A percentile compares a stretch with the other conserved stretches of the same genome.
Conservation (phyloP, 2,888 invertebrate species). For the Tyria jacobaeae region DNA sequence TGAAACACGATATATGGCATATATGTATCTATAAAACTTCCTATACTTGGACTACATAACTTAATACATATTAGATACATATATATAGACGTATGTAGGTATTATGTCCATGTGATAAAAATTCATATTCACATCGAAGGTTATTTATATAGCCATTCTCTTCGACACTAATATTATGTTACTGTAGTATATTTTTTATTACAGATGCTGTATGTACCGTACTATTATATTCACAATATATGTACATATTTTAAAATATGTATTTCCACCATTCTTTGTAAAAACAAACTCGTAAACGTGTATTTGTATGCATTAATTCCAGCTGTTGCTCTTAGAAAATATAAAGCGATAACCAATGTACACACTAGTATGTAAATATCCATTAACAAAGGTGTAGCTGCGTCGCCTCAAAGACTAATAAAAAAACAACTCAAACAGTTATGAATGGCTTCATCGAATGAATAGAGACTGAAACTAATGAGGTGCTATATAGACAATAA, state of each 20-base stretch:
- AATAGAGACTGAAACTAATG: constrained; percentile 38
- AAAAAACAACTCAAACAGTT: constrained; percentile 32
- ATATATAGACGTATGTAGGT: neutral
- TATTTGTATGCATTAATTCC: neutral
- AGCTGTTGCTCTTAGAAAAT: constrained; percentile 1
- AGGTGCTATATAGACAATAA: constrained; percentile 27
- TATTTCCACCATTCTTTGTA: neutral
- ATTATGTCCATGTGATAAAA: neutral
- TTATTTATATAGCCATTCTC: constrained; percentile 1
- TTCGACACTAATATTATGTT: neutral
- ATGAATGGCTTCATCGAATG: constrained; percentile 44
- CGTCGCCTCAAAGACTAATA: constrained; percentile 24
- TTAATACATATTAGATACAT: no score
- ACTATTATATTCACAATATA: no score
- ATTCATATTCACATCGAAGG: neutral
- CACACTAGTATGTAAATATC: constrained; percentile 16
- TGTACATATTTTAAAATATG: neutral
- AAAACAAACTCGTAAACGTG: neutral
- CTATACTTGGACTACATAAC: neutral
- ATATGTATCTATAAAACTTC: neutral
- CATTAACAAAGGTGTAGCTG: constrained; percentile 15
- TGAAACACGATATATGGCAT: constrained; percentile 18
- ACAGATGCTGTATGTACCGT: neutral
- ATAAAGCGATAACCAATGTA: constrained; percentile 6
- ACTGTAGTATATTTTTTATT: constrained; percentile 1